Evolutionary conservation across 1,140 invertebrate genomes (phyloP).

Genomic region (Temnothorax nylanderi): DNA sequence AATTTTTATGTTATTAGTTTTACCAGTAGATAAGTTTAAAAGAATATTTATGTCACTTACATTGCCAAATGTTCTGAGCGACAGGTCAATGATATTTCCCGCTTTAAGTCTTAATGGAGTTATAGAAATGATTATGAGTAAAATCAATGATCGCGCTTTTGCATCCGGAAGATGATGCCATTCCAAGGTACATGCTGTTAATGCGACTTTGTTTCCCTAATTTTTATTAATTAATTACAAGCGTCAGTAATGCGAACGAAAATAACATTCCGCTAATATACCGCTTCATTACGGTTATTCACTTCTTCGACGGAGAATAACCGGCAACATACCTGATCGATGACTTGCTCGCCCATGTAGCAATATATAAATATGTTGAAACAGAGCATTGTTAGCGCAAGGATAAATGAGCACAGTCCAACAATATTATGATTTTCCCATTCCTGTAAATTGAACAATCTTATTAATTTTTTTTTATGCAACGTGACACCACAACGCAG

Average conservation of each 20-base stretch:
- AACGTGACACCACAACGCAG: background rate
- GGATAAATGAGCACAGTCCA: slow-evolving; percentile 22
- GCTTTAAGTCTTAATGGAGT: slow-evolving; percentile 61
- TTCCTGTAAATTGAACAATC: slow-evolving; percentile 55
- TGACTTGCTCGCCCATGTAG: slow-evolving; percentile 34
- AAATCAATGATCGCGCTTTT: slow-evolving; percentile 64
- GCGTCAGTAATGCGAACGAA: background rate
- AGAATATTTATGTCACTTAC: slow-evolving; percentile 46
- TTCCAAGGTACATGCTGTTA: slow-evolving; percentile 62
- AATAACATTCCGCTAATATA: background rate
- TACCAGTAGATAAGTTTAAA: background rate
- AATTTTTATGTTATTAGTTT: background rate
- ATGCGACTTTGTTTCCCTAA: slow-evolving; percentile 65
- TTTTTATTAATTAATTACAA: background rate
- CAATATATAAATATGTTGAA: slow-evolving; percentile 34
- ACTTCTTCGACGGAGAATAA: no score
- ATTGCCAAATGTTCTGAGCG: slow-evolving; percentile 66
- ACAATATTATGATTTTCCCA: slow-evolving; percentile 58
- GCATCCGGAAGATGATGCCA: slow-evolving; percentile 67
- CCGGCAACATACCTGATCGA: slow-evolving; percentile 6
- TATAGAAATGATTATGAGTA: slow-evolving; percentile 69
- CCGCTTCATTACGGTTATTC: background rate
- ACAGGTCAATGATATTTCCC: slow-evolving; percentile 68
- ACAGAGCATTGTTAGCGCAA: background rate
- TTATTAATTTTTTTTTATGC: background rate